Base-by-base conservation (phyloP, 2,113 vertebrate genomes). In the Chloropsis cyanopogon region DNA sequence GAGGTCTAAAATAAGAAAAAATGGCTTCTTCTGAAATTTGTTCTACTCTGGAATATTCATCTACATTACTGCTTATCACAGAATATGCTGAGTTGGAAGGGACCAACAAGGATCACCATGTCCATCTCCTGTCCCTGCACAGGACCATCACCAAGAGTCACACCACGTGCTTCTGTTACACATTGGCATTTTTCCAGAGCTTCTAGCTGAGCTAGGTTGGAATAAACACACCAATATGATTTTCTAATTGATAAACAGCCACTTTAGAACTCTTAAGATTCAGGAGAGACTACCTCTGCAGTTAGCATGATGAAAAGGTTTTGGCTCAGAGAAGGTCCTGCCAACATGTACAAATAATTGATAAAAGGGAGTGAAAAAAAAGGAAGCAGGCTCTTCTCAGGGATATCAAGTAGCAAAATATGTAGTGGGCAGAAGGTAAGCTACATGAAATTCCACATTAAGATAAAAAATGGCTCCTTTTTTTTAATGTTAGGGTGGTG, bases 41-140 rank as follows among this genome's bases (percentile, higher is more conserved):
- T 89, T 75, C 26, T 87, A 22, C 26, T 88, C 31, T 80, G 7
- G n/a, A 88, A 44, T 90, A 35, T 42, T 41, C 46, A 50, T 15
- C 17, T 72, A n/a, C 25, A 49, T 46, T 86, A 72, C 9, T 41
- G 33, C 11, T 44, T 52, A 31, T 66, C 52, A 44, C 4, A 59
- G 24, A 42, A 44, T 25, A 59, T 5, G 2, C 11, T 52, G 17
- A 24, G 9, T 44, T 52, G 37, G 22, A 68, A 52, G 37, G 25
- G 18, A 31, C 14, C 25, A 49, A 50, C 13, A 37, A 59, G 11
- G 17, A 60, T 37, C 26, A 50, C 50, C 0, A 0, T 50, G 8
- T 49, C 24, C 42, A 35, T 6, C 20, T 66, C 17, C 7, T 25
- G 35, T 11, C 9, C 31, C 21, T 52, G 29, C 20, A 59, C 37